Evolutionary conservation across 2,797 vertebrate genomes (phyloP), one percentile per base, ranked within the genome.

Genomic region (Pseudomugil tenellus): DNA sequence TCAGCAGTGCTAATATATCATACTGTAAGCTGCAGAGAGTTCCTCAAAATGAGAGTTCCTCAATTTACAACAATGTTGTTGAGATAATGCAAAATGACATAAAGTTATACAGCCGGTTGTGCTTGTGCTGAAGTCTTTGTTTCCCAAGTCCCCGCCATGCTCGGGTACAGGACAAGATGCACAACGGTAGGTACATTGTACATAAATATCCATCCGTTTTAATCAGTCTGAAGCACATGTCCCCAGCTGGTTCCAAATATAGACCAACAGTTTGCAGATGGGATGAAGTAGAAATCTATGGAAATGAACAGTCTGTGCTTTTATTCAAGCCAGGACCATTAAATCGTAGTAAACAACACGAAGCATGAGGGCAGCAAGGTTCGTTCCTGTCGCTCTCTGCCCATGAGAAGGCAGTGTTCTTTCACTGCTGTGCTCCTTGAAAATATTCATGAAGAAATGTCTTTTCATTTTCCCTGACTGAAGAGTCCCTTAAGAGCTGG

Each of bases 131-230:
- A 89, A 81, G 83, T 88, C 81, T 77, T 64, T 65, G 56, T 17
- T 80, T 74, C 84, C 85, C n/a, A 23, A 7, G 66, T 79, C 59
- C 81, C 88, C 67, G 63, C 52, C 90, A 92, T 91, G 91, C 87
- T 89, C 21, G 76, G 89, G 84, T 67, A 76, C 76, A 61, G 76
- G 74, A 76, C 80, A 86, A 32, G 80, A 87, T 74, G 70, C 72
- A 84, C 75, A 74, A 84, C 63, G 77, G 80, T 46, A 75, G 29
- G 35, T 75, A 53, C 51, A 80, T 75, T 87, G 76, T 77, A 87
- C 82, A 87, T 79, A 77, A 86, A 91, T 85, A 89, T 86, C 88
- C 90, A 83, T 71, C 87, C 68, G 6, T 72, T 90, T 84, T 81
- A 82, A 72, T 88, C 84, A 76, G 70, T 87, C 71, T 17, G 77